Evolutionary conservation across 2,888 invertebrate genomes (phyloP).

Genomic region (Melinaea menophilus): DNA sequence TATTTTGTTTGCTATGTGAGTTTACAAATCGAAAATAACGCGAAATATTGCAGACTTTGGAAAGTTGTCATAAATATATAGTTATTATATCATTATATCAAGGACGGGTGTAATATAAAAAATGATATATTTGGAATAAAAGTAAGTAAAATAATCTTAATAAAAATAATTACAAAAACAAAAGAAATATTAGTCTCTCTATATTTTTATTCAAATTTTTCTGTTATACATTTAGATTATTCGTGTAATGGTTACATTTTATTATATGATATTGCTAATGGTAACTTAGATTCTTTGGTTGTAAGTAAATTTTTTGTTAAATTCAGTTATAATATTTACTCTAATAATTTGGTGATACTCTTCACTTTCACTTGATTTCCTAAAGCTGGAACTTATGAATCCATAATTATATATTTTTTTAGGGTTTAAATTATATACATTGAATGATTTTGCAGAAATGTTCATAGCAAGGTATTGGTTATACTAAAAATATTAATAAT

Average conservation of each 20-base stretch:
- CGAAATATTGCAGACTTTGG: slow-evolving; percentile 13
- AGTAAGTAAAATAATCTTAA: slow-evolving; percentile 4
- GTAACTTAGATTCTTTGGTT: too few relatives aligned
- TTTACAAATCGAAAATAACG: background rate
- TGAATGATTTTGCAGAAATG: too few relatives aligned
- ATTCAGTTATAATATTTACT: too few relatives aligned
- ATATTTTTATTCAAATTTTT: background rate
- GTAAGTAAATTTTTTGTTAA: too few relatives aligned
- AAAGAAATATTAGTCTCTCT: too few relatives aligned
- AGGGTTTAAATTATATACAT: too few relatives aligned
- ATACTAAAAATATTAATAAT: background rate
- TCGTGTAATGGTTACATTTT: background rate
- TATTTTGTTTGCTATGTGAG: slow-evolving; percentile 14
- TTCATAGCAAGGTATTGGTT: background rate
- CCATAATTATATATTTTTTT: too few relatives aligned
- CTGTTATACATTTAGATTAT: background rate
- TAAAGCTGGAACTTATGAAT: too few relatives aligned
- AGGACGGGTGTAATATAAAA: slow-evolving; percentile 14
- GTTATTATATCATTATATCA: slow-evolving; percentile 7
- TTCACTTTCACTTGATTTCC: too few relatives aligned
- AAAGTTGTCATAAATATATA: slow-evolving; percentile 14
- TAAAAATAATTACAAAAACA: too few relatives aligned
- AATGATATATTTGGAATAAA: slow-evolving; percentile 22
- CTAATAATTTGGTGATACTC: too few relatives aligned
- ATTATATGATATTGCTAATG: slow-evolving; percentile 14